These are phyloP conservation scores for Nyctalus aviator DNA, from an alignment of 2,797 vertebrate species.

Conservation along the genomic window DNA sequence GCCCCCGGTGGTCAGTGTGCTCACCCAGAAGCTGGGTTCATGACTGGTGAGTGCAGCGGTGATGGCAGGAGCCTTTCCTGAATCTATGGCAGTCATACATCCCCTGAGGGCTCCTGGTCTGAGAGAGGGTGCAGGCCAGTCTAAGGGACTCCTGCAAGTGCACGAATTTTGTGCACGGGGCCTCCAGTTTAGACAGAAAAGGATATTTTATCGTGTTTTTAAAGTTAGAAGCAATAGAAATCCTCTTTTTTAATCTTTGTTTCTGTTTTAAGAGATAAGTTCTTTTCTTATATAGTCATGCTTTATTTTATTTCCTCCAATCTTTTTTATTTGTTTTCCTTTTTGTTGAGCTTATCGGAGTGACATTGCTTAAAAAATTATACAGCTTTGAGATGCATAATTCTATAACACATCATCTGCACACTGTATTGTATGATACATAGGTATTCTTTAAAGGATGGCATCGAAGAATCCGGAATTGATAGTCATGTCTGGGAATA, in stretches of 20 bases:
- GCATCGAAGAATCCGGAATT: neutral
- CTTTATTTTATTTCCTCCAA: neutral
- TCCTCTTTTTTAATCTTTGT: neutral
- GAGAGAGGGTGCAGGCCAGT: too few relatives aligned
- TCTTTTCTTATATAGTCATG: neutral
- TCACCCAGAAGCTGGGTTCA: too few relatives aligned
- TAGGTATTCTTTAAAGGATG: neutral
- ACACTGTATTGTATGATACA: neutral
- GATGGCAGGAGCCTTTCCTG: too few relatives aligned
- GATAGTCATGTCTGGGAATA: neutral
- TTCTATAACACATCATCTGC: neutral
- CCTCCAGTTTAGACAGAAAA: neutral
- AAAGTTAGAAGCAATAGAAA: conserved; percentile 9
- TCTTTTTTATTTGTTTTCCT: neutral
- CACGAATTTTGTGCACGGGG: too few relatives aligned
- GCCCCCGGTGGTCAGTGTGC: too few relatives aligned
- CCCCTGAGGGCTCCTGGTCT: too few relatives aligned
- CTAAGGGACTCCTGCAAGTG: too few relatives aligned
- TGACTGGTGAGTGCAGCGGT: too few relatives aligned
- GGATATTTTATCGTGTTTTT: neutral
- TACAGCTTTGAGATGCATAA: neutral
- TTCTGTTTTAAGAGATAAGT: neutral
- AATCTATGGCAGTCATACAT: too few relatives aligned
- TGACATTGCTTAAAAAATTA: neutral
- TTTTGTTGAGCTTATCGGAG: neutral